Evolutionary conservation across 2,888 invertebrate species (phyloP), one percentile per base, ranked within the genome.

Genomic region (Tethea ocularis): DNA sequence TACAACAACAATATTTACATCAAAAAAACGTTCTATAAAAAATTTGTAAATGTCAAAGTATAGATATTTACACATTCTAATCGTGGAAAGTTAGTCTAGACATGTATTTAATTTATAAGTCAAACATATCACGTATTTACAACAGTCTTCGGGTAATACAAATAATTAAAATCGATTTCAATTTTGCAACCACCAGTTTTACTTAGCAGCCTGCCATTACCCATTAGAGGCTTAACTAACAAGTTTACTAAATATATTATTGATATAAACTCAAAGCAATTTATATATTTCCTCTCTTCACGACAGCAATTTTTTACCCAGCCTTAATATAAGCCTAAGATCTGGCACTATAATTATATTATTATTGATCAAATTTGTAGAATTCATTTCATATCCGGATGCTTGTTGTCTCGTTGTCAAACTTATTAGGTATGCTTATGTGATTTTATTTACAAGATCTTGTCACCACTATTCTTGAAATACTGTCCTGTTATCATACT

Each of bases 1-100:
- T 86, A 87, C 83, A 86, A 62, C 70, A 81, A 74, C 71, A 71
- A 65, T 81, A 81, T 60, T 57, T 69, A 67, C 60, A 66, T 57
- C 74, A 57, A 62, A 64, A 79, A 72, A 75, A 77, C 71, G 76
- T 71, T 67, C 57, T 66, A 77, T 78, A 77, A 74, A 80, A 77
- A 75, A 69, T 63, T 72, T 66, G 41, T 41, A 17, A 70, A 67
- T 66, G 46, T 65, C 66, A 59, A 58, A 61, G 51, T 59, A 62
- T n/a, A 60, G 66, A 56, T 69, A 70, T 67, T 68, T 67, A 69
- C 62, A 71, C 61, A 60, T 13, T 13, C 67, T 65, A 57, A 41
- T 58, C 56, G 61, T 38, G 46, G 46, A 41, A 15, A 10, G 20
- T 8, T 46, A 10, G 20, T 46, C n/a, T 17, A 20, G 57, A 64